A percentile compares a stretch with the other conserved stretches of the same genome.
phyloP scores from a whole-genome alignment of 2,113 vertebrate genomes.

The Ochotona princeps region DNA sequence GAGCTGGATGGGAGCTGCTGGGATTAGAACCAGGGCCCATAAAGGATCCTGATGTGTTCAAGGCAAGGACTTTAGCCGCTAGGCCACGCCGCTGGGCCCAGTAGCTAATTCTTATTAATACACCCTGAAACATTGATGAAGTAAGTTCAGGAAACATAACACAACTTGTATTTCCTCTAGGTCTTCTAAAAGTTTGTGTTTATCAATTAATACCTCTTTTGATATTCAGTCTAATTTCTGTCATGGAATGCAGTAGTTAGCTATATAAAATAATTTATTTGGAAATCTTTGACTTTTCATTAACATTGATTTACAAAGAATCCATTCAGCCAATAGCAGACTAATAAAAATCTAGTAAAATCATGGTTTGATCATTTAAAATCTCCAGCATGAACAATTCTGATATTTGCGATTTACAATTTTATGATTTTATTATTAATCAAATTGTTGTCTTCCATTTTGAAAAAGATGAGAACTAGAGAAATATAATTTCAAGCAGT shows the following conservation, averaged over 20 bases:
- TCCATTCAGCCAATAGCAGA: not conserved
- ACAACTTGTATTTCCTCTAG: not conserved
- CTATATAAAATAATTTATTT: not conserved
- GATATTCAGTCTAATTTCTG: not conserved
- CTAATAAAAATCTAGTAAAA: conserved; percentile 3
- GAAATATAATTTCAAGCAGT: not conserved
- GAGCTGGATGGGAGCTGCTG: too few species aligned
- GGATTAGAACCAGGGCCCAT: too few species aligned
- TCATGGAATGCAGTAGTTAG: not conserved
- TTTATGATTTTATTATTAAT: conserved; percentile 13
- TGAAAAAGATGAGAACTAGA: conserved; percentile 12
- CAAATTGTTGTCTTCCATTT: not conserved
- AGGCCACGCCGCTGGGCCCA: too few species aligned
- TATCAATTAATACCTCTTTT: not conserved
- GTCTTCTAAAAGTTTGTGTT: not conserved
- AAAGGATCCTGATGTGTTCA: too few species aligned
- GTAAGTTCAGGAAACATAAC: not conserved
- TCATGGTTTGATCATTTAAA: not conserved
- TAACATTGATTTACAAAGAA: not conserved
- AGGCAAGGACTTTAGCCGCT: too few species aligned
- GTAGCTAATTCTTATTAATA: not conserved
- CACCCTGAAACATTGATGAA: not conserved
- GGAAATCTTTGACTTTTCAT: not conserved
- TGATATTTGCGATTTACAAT: not conserved
- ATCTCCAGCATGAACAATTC: not conserved